Evolutionary conservation across 2,888 invertebrate genomes (phyloP), one percentile per base, ranked within the genome.

Genomic region (Ommatoiulus sabulosus): DNA sequence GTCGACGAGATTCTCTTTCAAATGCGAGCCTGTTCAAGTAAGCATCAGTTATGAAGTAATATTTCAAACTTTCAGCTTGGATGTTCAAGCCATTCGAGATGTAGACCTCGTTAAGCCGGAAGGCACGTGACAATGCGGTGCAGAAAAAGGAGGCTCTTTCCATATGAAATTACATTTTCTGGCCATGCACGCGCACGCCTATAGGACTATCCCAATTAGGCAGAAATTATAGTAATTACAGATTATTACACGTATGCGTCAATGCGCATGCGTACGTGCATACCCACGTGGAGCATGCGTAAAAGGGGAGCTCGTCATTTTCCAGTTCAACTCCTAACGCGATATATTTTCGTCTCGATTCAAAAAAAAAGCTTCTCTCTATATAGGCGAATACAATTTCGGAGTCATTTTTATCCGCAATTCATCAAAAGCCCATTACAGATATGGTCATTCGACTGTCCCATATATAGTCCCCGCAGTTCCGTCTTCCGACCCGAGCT

Each of bases 351-450:
- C 57, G n/a, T 57, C 57, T 57, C n/a, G 57, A 57, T n/a, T 57
- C 80, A 20, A 24, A 80, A 35, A 35, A 52, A 52, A 15, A 8
- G 12, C 35, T 80, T 15, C 52, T 24, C 72, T 12, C 35, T 15
- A 35, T 35, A 80, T 12, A 80, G 8, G 80, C 24, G 80, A 80
- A 80, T 35, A 80, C 24, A 80, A 35, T 5, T 80, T 24, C n/a
- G 63, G 80, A 80, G 80, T 80, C 80, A 80, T 12, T 80, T 80
- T 80, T 80, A 80, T 80, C 80, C 24, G 80, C 80, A 80, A 80
- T 80, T 80, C 80, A 80, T 80, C 80, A 80, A 80, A 80, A 80
- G 80, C 80, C 80, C 80, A 80, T 80, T 80, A 80, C 80, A 80
- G 80, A 80, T 80, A 35, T 80, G 80, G 80, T 80, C 80, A 80